Evolutionary conservation across 2,113 vertebrate genomes (phyloP).

Genomic region (Myanophis thanlyinensis): DNA sequence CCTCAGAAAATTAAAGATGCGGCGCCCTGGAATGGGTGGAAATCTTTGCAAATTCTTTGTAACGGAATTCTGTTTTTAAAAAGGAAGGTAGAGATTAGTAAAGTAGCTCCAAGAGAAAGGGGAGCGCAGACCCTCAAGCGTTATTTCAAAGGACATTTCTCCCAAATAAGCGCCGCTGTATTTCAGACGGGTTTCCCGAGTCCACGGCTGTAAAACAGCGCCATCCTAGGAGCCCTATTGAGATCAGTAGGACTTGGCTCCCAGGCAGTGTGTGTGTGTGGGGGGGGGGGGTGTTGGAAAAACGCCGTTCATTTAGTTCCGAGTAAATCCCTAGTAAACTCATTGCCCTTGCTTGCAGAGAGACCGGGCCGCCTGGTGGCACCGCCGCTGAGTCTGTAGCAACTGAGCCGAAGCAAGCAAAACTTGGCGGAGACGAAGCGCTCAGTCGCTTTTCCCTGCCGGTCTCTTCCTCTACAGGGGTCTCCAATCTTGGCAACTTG

Average conservation of each 20-base stretch:
- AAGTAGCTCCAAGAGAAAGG: constrained; percentile 60
- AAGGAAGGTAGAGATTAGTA: constrained; percentile 74
- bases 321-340: background rate
- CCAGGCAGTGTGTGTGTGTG: background rate
- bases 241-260: background rate
- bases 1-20: constrained; percentile 80
- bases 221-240: background rate
- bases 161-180: background rate
- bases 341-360: background rate
- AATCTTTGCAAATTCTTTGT: constrained; percentile 78
- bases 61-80: constrained; percentile 76
- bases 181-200: background rate
- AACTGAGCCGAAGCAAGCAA: no score
- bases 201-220: background rate
- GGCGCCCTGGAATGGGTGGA: constrained; percentile 72
- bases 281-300: background rate
- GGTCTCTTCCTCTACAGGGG: no score
- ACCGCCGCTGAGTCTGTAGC: background rate
- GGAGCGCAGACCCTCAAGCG: constrained; percentile 44
- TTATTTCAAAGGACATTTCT: constrained; percentile 66
- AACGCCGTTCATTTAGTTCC: background rate
- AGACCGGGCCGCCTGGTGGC: background rate
- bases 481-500: no score
- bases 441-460: background rate
- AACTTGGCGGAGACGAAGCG: background rate